Conservation (phyloP, 2,888 invertebrate genomes). For the Acanthosoma haemorrhoidale region DNA sequence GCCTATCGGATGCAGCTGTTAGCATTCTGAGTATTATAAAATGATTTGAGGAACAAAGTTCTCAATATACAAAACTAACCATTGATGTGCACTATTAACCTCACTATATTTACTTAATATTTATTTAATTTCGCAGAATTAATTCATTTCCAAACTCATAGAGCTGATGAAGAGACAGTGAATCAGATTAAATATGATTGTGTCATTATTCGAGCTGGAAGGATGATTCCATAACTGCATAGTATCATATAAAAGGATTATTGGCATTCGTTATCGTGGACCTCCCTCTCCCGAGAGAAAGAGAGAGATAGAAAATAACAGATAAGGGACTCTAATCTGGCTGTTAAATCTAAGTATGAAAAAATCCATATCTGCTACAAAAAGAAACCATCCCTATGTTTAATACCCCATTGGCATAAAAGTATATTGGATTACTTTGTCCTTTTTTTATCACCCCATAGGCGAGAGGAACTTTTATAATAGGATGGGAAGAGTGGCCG, state of each 20-base stretch:
- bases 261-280: not conserved
- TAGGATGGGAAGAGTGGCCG: conserved; percentile 5
- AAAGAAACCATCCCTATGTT: not conserved
- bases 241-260: not conserved
- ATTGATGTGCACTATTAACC: too few relatives aligned
- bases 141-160: too few relatives aligned
- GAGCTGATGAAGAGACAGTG: too few relatives aligned
- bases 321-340: conserved; percentile 22
- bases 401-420: conserved; percentile 21
- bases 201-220: not conserved
- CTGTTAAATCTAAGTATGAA: conserved; percentile 15
- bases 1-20: too few relatives aligned
- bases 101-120: too few relatives aligned
- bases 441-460: conserved; percentile 25
- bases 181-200: too few relatives aligned
- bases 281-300: not conserved
- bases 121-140: too few relatives aligned
- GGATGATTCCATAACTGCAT: not conserved
- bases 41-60: too few relatives aligned
- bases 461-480: conserved; percentile 26
- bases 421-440: conserved; percentile 23
- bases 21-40: too few relatives aligned
- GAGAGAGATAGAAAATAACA: too few relatives aligned
- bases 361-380: conserved; percentile 6
- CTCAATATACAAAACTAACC: too few relatives aligned